Percentiles rank a stretch among this genome's conserved stretches.
phyloP scores from a whole-genome alignment of 2,888 invertebrate species.

The Lepas anatifera region DNA sequence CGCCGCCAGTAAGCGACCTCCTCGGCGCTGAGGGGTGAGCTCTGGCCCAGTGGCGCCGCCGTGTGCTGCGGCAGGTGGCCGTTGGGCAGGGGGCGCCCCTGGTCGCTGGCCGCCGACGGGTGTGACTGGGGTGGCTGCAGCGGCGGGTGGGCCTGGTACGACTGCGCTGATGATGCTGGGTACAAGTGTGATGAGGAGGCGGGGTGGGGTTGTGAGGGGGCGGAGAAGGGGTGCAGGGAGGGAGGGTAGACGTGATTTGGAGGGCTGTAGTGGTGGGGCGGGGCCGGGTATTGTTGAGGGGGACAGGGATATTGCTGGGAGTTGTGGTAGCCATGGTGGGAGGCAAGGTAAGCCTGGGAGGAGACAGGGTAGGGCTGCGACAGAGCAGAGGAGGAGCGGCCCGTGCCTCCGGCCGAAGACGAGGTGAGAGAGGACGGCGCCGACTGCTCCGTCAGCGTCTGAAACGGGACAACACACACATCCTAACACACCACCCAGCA shows the following conservation, averaged over 20 bases:
- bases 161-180: not conserved
- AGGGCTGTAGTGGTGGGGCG: too few species aligned
- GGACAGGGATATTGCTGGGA: too few species aligned
- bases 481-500: too few species aligned
- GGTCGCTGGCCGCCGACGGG: not conserved
- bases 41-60: not conserved
- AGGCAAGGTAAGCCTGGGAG: too few species aligned
- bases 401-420: not conserved
- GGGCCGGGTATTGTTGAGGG: too few species aligned
- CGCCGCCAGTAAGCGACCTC: not conserved
- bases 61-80: not conserved
- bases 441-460: not conserved
- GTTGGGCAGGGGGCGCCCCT: not conserved
- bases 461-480: too few species aligned
- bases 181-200: too few species aligned
- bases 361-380: not conserved
- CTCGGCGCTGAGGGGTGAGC: not conserved
- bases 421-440: not conserved
- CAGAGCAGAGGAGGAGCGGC: not conserved
- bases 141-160: not conserved
- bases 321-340: too few species aligned
- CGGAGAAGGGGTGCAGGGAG: too few species aligned
- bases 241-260: too few species aligned
- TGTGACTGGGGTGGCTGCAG: not conserved
- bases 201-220: too few species aligned